Evolutionary conservation across 2,888 invertebrate genomes (phyloP).

Genomic region (Cephalotes varians): DNA sequence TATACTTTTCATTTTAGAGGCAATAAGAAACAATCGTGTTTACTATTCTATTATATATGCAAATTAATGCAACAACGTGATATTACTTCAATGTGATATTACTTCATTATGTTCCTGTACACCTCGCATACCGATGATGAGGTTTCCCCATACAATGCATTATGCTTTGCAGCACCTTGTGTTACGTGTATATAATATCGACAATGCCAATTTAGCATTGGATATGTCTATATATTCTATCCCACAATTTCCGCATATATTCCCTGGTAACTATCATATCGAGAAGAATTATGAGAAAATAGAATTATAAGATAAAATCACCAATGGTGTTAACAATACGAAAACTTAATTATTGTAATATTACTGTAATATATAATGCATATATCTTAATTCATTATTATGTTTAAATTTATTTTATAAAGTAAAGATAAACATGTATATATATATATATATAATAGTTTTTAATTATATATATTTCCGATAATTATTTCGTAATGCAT

Average conservation of each 20-base stretch:
- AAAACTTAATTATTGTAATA: not conserved
- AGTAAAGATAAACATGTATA: not conserved
- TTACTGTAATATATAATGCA: not conserved
- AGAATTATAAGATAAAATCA: not conserved
- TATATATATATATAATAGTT: too few species aligned
- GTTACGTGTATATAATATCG: conserved; percentile 44
- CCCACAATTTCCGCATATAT: conserved; percentile 3
- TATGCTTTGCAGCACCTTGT: conserved; percentile 33
- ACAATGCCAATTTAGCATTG: conserved; percentile 47
- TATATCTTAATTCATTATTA: not conserved
- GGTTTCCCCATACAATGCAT: conserved; percentile 55
- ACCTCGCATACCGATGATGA: conserved; percentile 47
- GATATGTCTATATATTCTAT: conserved; percentile 23
- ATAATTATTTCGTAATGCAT: not conserved
- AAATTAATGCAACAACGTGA: conserved; percentile 18
- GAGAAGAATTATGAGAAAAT: conserved; percentile 40
- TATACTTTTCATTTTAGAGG: not conserved
- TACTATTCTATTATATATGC: not conserved
- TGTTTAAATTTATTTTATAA: not conserved
- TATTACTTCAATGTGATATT: not conserved
- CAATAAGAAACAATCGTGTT: not conserved
- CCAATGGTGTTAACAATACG: not conserved
- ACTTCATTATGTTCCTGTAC: conserved; percentile 2
- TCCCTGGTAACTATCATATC: conserved; percentile 23
- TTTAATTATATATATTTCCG: not conserved